A percentile compares a stretch with the other conserved stretches of the same genome.
These are phyloP conservation scores for Piprites chloris DNA, from an alignment of 2,113 vertebrate genomes.

Conservation along the genomic window DNA sequence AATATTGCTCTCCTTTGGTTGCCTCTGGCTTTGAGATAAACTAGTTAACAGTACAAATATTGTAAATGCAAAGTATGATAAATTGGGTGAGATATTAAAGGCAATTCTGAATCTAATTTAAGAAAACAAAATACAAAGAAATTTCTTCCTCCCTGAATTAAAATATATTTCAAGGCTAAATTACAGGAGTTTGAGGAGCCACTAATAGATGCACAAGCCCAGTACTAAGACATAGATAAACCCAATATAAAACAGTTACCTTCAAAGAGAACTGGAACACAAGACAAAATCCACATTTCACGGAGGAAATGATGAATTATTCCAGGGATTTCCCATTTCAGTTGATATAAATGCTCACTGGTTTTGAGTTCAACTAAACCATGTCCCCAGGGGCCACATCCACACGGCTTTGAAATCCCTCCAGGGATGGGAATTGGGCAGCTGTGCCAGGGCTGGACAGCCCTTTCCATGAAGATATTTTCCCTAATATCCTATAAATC, in stretches of 20 bases:
- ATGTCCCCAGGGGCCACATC: not conserved
- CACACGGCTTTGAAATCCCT: rapidly evolving
- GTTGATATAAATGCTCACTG: not conserved
- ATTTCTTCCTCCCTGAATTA: not conserved
- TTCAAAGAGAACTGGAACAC: not conserved
- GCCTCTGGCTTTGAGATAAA: constrained; percentile 25
- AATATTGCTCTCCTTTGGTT: not conserved
- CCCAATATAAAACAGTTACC: not conserved
- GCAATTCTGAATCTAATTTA: not conserved
- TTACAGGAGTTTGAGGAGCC: not conserved
- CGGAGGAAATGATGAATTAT: not conserved
- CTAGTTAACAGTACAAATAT: not conserved
- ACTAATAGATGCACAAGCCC: not conserved
- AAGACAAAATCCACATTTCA: too few species aligned
- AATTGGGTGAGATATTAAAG: not conserved
- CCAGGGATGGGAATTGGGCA: not conserved
- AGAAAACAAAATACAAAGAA: not conserved
- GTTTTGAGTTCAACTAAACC: not conserved
- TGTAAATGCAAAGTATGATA: not conserved
- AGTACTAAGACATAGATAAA: not conserved
- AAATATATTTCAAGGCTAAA: not conserved
- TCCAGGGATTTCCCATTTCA: not conserved
- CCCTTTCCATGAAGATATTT: not conserved
- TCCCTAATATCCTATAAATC: rapidly evolving
- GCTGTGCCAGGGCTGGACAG: not conserved